Evolutionary conservation across 2,888 invertebrate genomes (phyloP), one percentile per base, ranked within the genome.

Genomic region (Conchocele bisecta): DNA sequence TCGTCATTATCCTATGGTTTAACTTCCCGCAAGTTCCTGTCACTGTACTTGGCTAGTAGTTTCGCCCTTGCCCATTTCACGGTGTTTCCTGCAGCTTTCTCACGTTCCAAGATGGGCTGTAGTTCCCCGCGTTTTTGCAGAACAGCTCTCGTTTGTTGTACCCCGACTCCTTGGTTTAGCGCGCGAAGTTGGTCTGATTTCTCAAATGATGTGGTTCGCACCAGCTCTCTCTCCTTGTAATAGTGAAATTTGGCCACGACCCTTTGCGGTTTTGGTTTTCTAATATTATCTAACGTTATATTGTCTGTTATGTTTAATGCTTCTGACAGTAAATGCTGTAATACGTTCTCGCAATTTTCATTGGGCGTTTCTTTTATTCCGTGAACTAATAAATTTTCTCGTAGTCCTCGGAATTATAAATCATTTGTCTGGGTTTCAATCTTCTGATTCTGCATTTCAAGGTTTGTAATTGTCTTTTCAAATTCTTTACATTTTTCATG

Each of bases 371-470:
- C 44, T 3, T 11, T 2, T 20, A 58, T 17, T 0, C 58, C 58
- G 17, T 58, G 41, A 22, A 54, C 37, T 20, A 54, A 22, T 3
- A 54, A 24, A 39, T 54, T 54, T 39, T 54, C 54, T 39, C 54
- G 22, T 24, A 54, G 17, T 7, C 24, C n/a, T 4, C 37, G 54
- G n/a, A 54, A 37, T 54, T 39, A 37, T 20, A 37, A 13, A 17
- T 39, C 54, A 39, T 39, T 54, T 20, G 37, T 41, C n/a, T 54
- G 37, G 3, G 39, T 17, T 15, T 54, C 37, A 5, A 39, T 11
- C 13, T 39, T 7, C 3, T 54, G n/a, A 39, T 54, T 54, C 28
- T 54, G 13, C 24, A 13, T 9, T 22, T 54, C 26, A 2, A 54
- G n/a, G 13, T 20, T 54, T 37, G 22, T 39, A 6, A 39, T 41